phyloP scores from a whole-genome alignment of 30 jellyfish, hydroid and myxozoan species.

The Hydractinia echinata region DNA sequence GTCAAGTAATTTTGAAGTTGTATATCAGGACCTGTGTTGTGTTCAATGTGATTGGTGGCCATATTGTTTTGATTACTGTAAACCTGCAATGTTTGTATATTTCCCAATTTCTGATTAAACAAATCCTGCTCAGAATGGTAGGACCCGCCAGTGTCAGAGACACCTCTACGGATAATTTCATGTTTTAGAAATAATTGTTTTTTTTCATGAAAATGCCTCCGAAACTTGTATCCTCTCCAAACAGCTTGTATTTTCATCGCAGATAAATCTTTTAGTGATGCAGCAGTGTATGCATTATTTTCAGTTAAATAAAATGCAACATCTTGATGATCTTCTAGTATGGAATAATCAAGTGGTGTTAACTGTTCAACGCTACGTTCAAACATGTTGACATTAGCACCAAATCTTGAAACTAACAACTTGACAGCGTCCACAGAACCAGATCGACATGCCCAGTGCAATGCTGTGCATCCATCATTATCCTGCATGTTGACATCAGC shows the following conservation, averaged over 20 bases:
- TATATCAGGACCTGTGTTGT: too few species aligned
- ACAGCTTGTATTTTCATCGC: slow-evolving; percentile 79
- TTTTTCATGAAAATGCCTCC: slow-evolving; percentile 41
- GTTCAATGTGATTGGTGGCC: too few species aligned
- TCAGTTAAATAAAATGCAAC: slow-evolving; percentile 67
- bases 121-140: too few species aligned
- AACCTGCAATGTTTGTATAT: too few species aligned
- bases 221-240: slow-evolving; percentile 70
- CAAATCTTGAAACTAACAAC: slow-evolving; percentile 51
- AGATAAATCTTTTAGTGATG: slow-evolving; percentile 81
- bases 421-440: slow-evolving; percentile 97
- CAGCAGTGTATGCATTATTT: slow-evolving; percentile 83
- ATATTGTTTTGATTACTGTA: too few species aligned
- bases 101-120: too few species aligned
- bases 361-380: slow-evolving; percentile 74
- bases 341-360: slow-evolving; percentile 90
- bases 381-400: slow-evolving; percentile 72
- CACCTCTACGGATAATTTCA: background rate
- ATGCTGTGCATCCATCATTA: slow-evolving; percentile 75
- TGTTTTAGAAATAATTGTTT: slow-evolving; percentile 16
- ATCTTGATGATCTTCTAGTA: slow-evolving; percentile 80
- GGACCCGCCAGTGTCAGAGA: background rate
- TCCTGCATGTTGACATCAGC: slow-evolving; percentile 91
- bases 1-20: too few species aligned
- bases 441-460: slow-evolving; percentile 98